Evolutionary conservation across 2,888 invertebrate genomes (phyloP).

Genomic region (Dryobota labecula): DNA sequence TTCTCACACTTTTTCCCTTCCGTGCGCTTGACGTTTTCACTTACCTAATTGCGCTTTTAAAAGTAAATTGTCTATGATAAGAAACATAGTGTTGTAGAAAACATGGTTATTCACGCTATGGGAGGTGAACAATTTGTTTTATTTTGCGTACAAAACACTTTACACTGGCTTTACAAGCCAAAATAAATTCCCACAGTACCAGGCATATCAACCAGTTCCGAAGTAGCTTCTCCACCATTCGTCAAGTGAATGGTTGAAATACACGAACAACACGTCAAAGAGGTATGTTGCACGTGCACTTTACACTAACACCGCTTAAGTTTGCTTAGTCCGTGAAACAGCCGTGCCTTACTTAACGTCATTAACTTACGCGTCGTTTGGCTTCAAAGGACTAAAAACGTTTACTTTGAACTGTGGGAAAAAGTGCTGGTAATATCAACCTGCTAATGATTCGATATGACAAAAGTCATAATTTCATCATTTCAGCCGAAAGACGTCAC

Average conservation of each 20-base stretch:
- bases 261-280: conserved; percentile 36
- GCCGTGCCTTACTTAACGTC: neutral
- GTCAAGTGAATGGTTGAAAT: conserved; percentile 15
- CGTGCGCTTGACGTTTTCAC: conserved; percentile 63
- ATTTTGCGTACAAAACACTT: conserved; percentile 31
- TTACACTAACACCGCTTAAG: conserved; percentile 7
- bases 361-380: conserved; percentile 11
- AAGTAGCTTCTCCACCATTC: conserved; percentile 10
- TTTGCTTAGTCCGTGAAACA: conserved; percentile 32
- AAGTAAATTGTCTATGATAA: conserved; percentile 55
- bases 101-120: conserved; percentile 46
- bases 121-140: conserved; percentile 38
- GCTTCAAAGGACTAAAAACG: conserved; percentile 6
- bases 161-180: neutral
- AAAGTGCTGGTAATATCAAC: no score
- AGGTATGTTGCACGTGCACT: conserved; percentile 13
- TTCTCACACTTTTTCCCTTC: conserved; percentile 56
- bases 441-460: no score
- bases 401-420: neutral
- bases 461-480: no score
- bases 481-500: no score
- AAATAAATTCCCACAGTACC: neutral
- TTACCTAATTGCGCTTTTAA: conserved; percentile 63
- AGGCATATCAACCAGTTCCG: neutral
- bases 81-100: conserved; percentile 27